Evolutionary conservation across 2,888 invertebrate species (phyloP).

Genomic region (Drosophila austrosaltans): DNA sequence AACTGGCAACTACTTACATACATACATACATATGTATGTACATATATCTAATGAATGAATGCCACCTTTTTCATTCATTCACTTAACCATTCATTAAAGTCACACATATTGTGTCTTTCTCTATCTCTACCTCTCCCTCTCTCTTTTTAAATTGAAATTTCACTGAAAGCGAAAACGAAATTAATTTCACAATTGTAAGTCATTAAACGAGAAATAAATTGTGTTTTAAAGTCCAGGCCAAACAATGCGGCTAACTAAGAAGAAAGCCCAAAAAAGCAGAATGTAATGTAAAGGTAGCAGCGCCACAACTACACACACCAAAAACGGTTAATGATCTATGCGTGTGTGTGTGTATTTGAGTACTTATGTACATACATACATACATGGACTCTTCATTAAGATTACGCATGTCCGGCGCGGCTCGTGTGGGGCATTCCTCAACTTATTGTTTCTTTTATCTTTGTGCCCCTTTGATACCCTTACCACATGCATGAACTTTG

Average conservation of each 20-base stretch:
- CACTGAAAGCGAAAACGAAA: constrained; percentile 77
- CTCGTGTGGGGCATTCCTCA: neutral
- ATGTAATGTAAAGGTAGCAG: constrained; percentile 38
- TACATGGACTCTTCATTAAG: constrained; percentile 73
- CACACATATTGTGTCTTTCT: neutral
- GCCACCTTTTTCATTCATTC: neutral
- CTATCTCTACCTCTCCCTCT: neutral
- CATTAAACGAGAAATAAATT: constrained; percentile 77
- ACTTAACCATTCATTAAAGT: neutral
- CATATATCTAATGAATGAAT: neutral
- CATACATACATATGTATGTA: no score
- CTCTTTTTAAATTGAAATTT: constrained; percentile 48
- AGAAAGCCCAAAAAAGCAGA: constrained; percentile 36
- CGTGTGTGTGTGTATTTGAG: no score
- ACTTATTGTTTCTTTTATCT: neutral
- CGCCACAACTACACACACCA: constrained; percentile 47
- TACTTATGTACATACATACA: constrained; percentile 19
- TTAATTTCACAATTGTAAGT: constrained; percentile 77
- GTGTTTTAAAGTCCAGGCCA: constrained; percentile 60
- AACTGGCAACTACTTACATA: neutral
- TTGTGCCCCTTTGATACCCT: neutral
- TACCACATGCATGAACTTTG: neutral
- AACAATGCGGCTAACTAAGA: constrained; percentile 25
- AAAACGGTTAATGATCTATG: constrained; percentile 29
- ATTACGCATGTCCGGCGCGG: neutral